Evolutionary conservation across 2,888 invertebrate species (phyloP), one percentile per base, ranked within the genome.

Genomic region (Drosophila quinaria): DNA sequence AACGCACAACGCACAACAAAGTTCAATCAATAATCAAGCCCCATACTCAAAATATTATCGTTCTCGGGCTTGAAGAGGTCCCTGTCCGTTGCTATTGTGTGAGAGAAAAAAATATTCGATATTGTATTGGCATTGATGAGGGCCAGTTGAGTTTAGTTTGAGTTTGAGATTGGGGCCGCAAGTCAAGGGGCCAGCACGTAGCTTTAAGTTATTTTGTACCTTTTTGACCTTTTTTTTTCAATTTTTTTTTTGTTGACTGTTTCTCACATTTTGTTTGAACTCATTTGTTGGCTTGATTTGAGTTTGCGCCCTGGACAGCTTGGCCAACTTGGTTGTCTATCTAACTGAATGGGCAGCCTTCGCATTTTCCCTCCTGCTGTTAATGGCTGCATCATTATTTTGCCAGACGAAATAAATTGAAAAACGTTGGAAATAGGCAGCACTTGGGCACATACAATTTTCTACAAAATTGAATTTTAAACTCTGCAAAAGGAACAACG

Each of bases 331-430:
- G 29, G 25, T 46, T 62, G 66, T 49, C 58, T 63, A 56, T 55
- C 58, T 63, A 56, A 50, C 25, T 47, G 62, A n/a, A 42, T 39
- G 60, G 19, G 22, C 31, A 17, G 42, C 39, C 39, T 19, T 31
- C 39, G 3, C 17, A 13, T 37, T 41, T 5, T 11, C 9, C 41
- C 22, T 17, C n/a, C 37, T 35, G 39, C 33, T 35, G 42, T 22
- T 61, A 49, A 4, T 64, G 60, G 49, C 54, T 64, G 65, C 72
- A 71, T 83, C 73, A 86, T 86, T 78, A 75, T 86, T 78, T 75
- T 74, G 58, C 63, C 74, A 81, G 80, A 76, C 70, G 68, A 87
- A 89, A 89, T 87, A 89, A 85, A 86, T 86, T 81, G 88, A 85
- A 86, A 89, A 86, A 71, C 71, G 85, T 87, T 84, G 68, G 68